Base-by-base conservation (phyloP, 2,888 invertebrate species). In the Eupithecia tripunctaria region DNA sequence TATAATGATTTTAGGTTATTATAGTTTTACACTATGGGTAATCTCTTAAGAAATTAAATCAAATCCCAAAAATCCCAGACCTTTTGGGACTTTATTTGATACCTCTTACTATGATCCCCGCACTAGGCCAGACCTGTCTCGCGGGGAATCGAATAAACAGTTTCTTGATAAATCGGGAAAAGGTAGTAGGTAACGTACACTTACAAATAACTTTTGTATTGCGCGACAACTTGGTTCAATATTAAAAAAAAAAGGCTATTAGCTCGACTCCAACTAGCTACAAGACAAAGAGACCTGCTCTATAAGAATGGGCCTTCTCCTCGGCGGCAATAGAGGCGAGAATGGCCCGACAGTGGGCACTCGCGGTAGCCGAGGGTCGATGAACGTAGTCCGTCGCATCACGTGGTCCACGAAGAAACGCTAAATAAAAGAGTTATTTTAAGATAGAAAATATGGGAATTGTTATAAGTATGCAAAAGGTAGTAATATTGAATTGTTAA, bases 371-470 rank as follows among this genome's bases (percentile, higher is more conserved):
- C 99, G 96, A 25, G 99, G 99, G 95, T 99, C 99, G 95, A 99
- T 98, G 94, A 99, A 99, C 14, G 99, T 98, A 2, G 99, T 99
- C 80, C 97, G 97, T 80, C 98, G 97, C 92, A 97, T 96, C 84
- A 97, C 97, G 94, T 99, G 99, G 95, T 99, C 99, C 88, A 99
- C 98, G 95, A 98, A 99, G 95, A 99, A 99, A 90, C 96, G 96
- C 96, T 96, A 79, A 32, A 18, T 25, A 60, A 65, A 29, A 63
- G 2, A 60, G 4, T 56, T 25, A 56, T 25, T n/a, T n/a, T n/a
- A n/a, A n/a, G 60, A 18, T 60, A 18, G 27, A 60, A 15, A 60
- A 12, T 3, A 21, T 21, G 2, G n/a, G 21, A 21, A 21, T 51
- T 47, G 8, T 59, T 59, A 27, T 59, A 27, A 27, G 27, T 59